Base-by-base conservation (phyloP, 2,888 invertebrate genomes). In the Anorthoa munda region DNA sequence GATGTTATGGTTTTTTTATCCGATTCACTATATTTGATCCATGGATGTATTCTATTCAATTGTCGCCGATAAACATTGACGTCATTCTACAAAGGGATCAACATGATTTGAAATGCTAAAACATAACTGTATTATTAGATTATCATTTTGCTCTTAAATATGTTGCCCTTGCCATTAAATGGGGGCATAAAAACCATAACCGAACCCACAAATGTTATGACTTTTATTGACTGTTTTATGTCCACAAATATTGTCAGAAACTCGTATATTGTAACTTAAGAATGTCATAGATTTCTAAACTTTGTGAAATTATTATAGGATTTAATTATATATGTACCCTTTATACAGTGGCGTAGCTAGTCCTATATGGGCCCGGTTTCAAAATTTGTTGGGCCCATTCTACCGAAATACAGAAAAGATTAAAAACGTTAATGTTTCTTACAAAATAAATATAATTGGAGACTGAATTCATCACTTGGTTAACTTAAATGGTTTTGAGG, bases 211-310 rank as follows among this genome's bases (percentile, higher is more conserved):
- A 58, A 64, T 51, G 18, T 79, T 72, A 75, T 60, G 59, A 66
- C 18, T 69, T 71, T 55, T 56, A 70, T 67, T 51, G 46, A 56
- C 56, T 55, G 39, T 66, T 77, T 65, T 61, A 77, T 67, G 58
- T 66, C 66, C 31, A 48, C 59, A 26, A 59, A 64, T 53, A 75
- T 55, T 13, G 50, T 45, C 45, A 45, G 45, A 60, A 60, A 45
- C 2, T n/a, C n/a, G 1, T 55, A 46, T 72, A 45, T 66, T 66
- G 59, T 39, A 64, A 66, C 73, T 76, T 65, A 64, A 75, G 55
- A 66, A 63, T 69, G 66, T 48, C 60, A 85, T 76, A 50, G 65
- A 85, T 81, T 66, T 21, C 60, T 31, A 13, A 50, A 60, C 18
- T 61, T 75, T 61, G 26, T 56, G 23, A 72, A 5, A 59, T 51